Evolutionary conservation across 2,113 vertebrate genomes (phyloP), one percentile per base, ranked within the genome.

Genomic region (Vombatus ursinus): DNA sequence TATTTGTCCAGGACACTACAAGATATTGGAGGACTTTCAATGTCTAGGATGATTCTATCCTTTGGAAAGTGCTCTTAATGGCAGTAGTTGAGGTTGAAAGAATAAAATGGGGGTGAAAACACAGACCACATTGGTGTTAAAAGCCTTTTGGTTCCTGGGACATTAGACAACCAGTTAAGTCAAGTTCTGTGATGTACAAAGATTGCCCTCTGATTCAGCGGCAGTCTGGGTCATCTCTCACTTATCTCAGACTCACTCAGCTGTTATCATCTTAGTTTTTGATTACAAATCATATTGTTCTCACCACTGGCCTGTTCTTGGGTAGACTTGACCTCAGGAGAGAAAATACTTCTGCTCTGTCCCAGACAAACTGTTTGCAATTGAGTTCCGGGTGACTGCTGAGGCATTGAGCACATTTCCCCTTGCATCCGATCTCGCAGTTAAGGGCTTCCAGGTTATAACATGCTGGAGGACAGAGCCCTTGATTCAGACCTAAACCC

Each of bases 311-410:
- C 94, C 28, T 52, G 51, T 91, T 50, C 94, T 94, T 92, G 26
- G 28, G 89, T 92, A 96, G 57, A 89, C 90, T 61, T 96, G 91
- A 96, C 94, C 90, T 92, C 68, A 52, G 90, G 91, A 91, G 24
- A 94, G 89, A 94, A 96, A 94, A 94, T 6, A 0, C 2, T 89
- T 95, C 57, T 47, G 14, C 77, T 26, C n/a, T 89, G 51, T 47
- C 91, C 91, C 22, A 68, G 53, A 92, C 91, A 94, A 50, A 92
- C 37, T 9, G 25, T 90, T 91, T 94, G 53, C 94, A 94, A 95
- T 94, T 90, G 94, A 84, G 52, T 96, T 96, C 92, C 91, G 90
- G 95, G 25, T 95, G 95, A 95, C 84, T 25, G 50, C 51, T 94
- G 91, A 97, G 91, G 94, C 92, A 89, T 0, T 49, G 92, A 91